Percentiles rank a stretch among this genome's conserved stretches.
Evolutionary conservation across 2,797 vertebrate genomes (phyloP).

Genomic region (Myripristis jacobus): DNA sequence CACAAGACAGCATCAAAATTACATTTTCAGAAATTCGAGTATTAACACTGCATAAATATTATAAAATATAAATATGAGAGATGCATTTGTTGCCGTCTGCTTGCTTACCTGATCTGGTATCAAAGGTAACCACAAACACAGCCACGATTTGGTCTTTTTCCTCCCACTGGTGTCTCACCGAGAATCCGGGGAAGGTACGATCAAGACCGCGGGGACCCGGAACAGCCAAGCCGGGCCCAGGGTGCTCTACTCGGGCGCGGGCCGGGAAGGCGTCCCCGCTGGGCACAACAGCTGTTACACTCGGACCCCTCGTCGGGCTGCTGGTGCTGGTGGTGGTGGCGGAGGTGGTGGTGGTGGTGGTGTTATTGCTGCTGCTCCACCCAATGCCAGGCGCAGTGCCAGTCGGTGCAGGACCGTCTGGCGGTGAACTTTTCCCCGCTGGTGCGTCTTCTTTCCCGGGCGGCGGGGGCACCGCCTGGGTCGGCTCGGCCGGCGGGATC

Average conservation of each 20-base stretch:
- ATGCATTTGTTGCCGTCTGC: not conserved
- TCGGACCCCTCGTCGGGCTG: slow-evolving; percentile 53
- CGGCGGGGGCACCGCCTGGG: slow-evolving; percentile 72
- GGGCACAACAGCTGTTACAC: slow-evolving; percentile 69
- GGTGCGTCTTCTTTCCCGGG: slow-evolving; percentile 56
- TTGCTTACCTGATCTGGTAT: slow-evolving; percentile 92
- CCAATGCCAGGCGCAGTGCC: slow-evolving; percentile 56
- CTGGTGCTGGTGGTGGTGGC: slow-evolving; percentile 35
- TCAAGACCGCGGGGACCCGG: slow-evolving; percentile 64
- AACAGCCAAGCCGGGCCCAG: slow-evolving; percentile 65
- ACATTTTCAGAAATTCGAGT: no score
- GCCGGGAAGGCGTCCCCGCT: slow-evolving; percentile 67
- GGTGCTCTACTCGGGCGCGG: slow-evolving; percentile 56
- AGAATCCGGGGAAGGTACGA: slow-evolving; percentile 70
- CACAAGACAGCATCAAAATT: no score
- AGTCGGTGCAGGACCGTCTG: slow-evolving; percentile 60
- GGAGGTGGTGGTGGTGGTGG: slow-evolving; percentile 3
- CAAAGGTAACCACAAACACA: slow-evolving; percentile 97
- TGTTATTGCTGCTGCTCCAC: slow-evolving; percentile 50
- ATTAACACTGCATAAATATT: no score
- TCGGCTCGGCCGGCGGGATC: slow-evolving; percentile 84
- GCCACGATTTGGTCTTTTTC: slow-evolving; percentile 95
- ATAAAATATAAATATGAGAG: not conserved
- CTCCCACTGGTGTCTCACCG: slow-evolving; percentile 85
- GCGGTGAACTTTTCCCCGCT: slow-evolving; percentile 65